Base-by-base conservation (phyloP, 2,113 vertebrate genomes). In the Phoenicopterus ruber region DNA sequence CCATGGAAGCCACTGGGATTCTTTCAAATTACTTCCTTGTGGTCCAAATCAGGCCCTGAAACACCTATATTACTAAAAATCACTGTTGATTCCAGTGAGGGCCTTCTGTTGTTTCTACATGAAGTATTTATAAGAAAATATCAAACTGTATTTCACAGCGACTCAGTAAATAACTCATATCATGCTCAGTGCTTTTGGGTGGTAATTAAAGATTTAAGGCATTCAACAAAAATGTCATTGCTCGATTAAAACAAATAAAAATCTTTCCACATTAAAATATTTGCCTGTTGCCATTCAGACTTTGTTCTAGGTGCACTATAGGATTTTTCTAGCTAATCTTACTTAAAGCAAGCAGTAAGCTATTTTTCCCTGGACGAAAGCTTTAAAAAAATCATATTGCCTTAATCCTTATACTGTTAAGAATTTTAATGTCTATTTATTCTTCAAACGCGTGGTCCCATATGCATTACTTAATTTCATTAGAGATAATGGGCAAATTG, bases 391-490 rank as follows among this genome's bases (percentile, higher is more conserved):
- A 82, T 19, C 63, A 82, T 74, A 95, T 84, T 90, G 70, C 73
- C 61, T 81, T 93, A 95, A 96, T 96, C 94, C 94, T 94, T 78
- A 88, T 36, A 87, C 78, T 74, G 47, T 94, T 95, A 97, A 91
- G 74, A 89, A 94, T 93, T 97, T 72, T 82, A 96, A 92, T 94
- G 67, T 87, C 90, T 82, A 89, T 97, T 97, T 97, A 93, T 97
- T 95, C 90, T 96, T 96, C 78, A 70, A 87, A 95, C 17, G 2
- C 87, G 20, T 32, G 65, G 42, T 92, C 58, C 85, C 93, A 87
- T 67, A 90, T 89, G 94, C 78, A 93, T 95, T 95, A 94, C 95
- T 97, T 97, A 93, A 96, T 94, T 97, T 97, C 72, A 95, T 95
- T 97, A 95, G 74, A 54, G 73, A 87, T 94, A 97, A 97, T 82